Evolutionary conservation across 2,888 invertebrate genomes (phyloP).

Genomic region (Dendrolimus houi): DNA sequence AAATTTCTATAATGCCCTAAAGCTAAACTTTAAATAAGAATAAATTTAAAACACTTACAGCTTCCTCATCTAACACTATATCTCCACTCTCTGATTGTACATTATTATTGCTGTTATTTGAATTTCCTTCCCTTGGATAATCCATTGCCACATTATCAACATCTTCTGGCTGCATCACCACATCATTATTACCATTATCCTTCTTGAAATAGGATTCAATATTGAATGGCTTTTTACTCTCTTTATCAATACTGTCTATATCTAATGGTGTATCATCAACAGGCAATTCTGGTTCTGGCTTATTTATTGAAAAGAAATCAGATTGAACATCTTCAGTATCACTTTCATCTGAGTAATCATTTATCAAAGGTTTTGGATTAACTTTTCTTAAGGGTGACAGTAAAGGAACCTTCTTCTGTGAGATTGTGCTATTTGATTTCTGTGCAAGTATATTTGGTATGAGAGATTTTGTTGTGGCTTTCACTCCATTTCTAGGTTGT

Average conservation of each 20-base stretch:
- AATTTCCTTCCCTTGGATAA: conserved; percentile 15
- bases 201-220: conserved; percentile 58
- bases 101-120: conserved; percentile 20
- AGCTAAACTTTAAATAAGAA: too few species aligned
- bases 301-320: conserved; percentile 74
- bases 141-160: conserved; percentile 9
- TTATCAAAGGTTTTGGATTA: conserved; percentile 23
- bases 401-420: conserved; percentile 30
- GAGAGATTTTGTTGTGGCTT: conserved; percentile 45
- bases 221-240: conserved; percentile 27
- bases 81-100: conserved; percentile 21
- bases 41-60: conserved; percentile 37
- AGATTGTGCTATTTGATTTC: conserved; percentile 32
- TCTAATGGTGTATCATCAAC: conserved; percentile 47
- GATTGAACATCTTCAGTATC: conserved; percentile 70
- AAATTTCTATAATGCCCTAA: too few species aligned
- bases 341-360: conserved; percentile 59
- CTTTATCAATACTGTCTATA: conserved; percentile 24
- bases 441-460: conserved; percentile 66
- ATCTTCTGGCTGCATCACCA: conserved; percentile 14
- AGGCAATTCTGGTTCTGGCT: conserved; percentile 47
- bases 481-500: conserved; percentile 74
- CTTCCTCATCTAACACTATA: conserved; percentile 55
- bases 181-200: conserved; percentile 22
- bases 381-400: conserved; percentile 26